These are phyloP conservation scores for Caenorhabditis inopinata DNA, from an alignment of 1,140 invertebrate species.

Conservation along the genomic window DNA sequence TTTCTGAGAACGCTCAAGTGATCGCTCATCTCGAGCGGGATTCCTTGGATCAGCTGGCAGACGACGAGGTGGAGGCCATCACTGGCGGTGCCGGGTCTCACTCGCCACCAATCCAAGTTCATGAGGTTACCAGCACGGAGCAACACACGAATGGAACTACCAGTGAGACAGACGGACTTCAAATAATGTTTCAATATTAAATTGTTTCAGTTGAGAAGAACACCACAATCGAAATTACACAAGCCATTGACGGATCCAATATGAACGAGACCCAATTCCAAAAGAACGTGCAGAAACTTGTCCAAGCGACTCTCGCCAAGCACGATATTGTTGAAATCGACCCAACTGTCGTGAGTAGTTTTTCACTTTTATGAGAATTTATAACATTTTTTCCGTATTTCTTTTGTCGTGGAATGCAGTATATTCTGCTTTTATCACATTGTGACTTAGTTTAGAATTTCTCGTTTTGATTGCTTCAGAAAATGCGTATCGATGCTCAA, in stretches of 20 bases:
- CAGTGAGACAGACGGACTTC: too few relatives aligned
- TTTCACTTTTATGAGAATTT: not conserved
- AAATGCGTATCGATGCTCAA: constrained; percentile 44
- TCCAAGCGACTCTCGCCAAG: not conserved
- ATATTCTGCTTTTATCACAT: not conserved
- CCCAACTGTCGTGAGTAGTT: constrained; percentile 40
- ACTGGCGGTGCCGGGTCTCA: not conserved
- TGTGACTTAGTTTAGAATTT: not conserved
- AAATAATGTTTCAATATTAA: constrained; percentile 22
- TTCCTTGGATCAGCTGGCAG: constrained; percentile 13
- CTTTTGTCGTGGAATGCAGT: constrained; percentile 18
- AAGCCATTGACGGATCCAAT: constrained; percentile 4
- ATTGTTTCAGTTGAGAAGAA: constrained; percentile 34
- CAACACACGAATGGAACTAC: constrained; percentile 33
- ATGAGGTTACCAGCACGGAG: constrained; percentile 40
- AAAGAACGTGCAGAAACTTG: constrained; percentile 10
- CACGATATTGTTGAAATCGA: constrained; percentile 29
- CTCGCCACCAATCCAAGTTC: constrained; percentile 44
- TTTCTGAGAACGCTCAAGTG: not conserved
- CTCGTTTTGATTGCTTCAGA: constrained; percentile 33
- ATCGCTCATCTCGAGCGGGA: constrained; percentile 23
- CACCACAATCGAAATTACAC: constrained; percentile 34
- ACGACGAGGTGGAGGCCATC: constrained; percentile 30
- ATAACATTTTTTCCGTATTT: not conserved
- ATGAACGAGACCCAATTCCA: constrained; percentile 25